Conservation (phyloP, 2,113 vertebrate species). For the Vidua macroura region DNA sequence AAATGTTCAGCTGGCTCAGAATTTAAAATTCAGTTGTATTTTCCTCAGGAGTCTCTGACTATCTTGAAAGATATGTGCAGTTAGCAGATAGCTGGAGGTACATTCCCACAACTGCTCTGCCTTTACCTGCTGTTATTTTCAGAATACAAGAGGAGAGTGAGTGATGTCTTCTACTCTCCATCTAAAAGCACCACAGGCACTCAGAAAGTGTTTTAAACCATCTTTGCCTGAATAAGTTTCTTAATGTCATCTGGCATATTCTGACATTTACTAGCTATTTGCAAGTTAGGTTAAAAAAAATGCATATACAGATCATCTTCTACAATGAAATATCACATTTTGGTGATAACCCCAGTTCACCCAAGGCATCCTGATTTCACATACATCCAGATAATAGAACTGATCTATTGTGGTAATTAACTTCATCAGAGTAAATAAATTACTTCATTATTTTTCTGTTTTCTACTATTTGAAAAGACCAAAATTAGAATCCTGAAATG, state of each 20-base stretch:
- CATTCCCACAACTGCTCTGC: neutral
- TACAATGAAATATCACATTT: neutral
- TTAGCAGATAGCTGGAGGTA: slow-evolving; percentile 29
- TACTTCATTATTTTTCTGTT: neutral
- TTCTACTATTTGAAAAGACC: neutral
- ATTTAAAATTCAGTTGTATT: neutral
- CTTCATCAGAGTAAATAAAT: neutral
- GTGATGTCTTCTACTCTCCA: neutral
- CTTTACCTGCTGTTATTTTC: slow-evolving; percentile 3
- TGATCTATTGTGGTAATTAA: neutral
- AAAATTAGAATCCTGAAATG: neutral
- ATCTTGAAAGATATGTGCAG: neutral
- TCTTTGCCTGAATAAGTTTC: slow-evolving; percentile 15
- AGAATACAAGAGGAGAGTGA: neutral
- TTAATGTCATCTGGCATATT: slow-evolving; percentile 19
- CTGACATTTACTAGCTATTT: slow-evolving; percentile 26
- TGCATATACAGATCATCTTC: neutral
- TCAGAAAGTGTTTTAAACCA: neutral
- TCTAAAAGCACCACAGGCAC: slow-evolving; percentile 28
- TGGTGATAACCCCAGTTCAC: neutral
- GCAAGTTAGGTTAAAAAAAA: slow-evolving; percentile 8
- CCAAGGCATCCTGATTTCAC: neutral
- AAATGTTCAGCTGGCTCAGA: neutral
- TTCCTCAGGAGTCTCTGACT: slow-evolving; percentile 13
- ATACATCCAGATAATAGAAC: neutral